Evolutionary conservation across 2,113 vertebrate genomes (phyloP).

Genomic region (Murina feae): DNA sequence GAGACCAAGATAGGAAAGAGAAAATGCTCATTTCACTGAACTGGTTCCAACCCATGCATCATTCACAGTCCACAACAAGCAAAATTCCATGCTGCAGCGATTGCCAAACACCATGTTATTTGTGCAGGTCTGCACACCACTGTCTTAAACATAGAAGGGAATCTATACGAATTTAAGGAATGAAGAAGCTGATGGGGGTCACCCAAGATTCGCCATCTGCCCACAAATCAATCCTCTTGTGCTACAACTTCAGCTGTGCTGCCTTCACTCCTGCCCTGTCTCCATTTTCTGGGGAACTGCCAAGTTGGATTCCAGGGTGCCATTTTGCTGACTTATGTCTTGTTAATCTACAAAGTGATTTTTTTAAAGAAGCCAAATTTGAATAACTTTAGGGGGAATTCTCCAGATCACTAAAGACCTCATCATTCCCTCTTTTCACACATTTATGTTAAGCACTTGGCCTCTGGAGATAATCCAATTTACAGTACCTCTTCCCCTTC

Average conservation of each 20-base stretch:
- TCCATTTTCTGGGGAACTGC: not conserved
- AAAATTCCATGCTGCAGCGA: not conserved
- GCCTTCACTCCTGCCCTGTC: not conserved
- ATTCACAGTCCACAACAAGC: not conserved
- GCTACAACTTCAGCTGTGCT: not conserved
- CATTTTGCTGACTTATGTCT: not conserved
- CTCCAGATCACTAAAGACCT: not conserved
- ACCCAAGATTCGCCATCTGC: not conserved
- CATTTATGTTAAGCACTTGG: too few relatives aligned
- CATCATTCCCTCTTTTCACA: not conserved
- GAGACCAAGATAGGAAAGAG: not conserved
- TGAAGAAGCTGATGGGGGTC: too few relatives aligned
- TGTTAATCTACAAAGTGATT: not conserved
- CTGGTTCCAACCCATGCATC: not conserved
- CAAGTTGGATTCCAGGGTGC: not conserved
- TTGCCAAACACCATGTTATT: fast-evolving
- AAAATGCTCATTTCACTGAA: not conserved
- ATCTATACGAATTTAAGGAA: not conserved
- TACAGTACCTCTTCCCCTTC: not conserved
- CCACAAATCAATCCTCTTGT: not conserved
- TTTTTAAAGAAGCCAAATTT: not conserved
- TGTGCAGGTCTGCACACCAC: fast-evolving
- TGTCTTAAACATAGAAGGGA: not conserved
- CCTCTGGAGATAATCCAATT: not conserved
- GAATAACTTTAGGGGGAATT: not conserved